phyloP scores from a whole-genome alignment of 2,888 invertebrate species.

The Morinoia aosen region DNA sequence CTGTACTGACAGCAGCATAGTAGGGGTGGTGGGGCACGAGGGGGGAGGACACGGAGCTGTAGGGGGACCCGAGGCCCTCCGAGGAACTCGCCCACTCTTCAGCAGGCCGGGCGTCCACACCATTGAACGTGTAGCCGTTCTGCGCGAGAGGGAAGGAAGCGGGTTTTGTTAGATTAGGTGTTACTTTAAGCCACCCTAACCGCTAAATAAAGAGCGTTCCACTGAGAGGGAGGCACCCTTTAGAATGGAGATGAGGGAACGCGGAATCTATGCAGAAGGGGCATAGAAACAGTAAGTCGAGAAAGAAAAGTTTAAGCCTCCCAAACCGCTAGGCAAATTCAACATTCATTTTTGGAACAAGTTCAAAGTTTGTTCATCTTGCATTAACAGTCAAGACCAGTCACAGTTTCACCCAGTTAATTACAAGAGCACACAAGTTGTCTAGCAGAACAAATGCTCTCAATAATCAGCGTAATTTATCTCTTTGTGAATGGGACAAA shows the following conservation, averaged over 20 bases:
- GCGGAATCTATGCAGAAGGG: too few relatives aligned
- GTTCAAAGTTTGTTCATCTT: not conserved
- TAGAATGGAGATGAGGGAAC: too few relatives aligned
- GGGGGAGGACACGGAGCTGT: constrained; percentile 40
- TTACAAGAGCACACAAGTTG: not conserved
- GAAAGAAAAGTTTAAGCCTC: too few relatives aligned
- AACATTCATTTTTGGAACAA: not conserved
- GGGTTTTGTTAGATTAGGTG: too few relatives aligned
- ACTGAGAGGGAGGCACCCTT: too few relatives aligned
- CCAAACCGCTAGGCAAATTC: not conserved
- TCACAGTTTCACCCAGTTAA: not conserved
- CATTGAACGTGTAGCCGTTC: constrained; percentile 42
- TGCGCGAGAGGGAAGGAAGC: not conserved
- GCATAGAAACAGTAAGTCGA: too few relatives aligned
- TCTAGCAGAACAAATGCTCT: too few relatives aligned
- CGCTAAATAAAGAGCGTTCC: too few relatives aligned
- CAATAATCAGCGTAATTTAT: too few relatives aligned
- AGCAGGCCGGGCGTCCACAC: constrained; percentile 18
- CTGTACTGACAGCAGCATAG: constrained; percentile 7
- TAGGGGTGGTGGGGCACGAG: constrained; percentile 33
- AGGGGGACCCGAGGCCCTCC: constrained; percentile 30
- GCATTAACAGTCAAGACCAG: not conserved
- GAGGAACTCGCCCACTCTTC: constrained; percentile 43
- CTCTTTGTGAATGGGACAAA: too few relatives aligned
- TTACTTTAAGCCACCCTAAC: too few relatives aligned